A percentile compares a stretch with the other conserved stretches of the same genome.
Evolutionary conservation across 37 sponge, comb jelly and placozoan species (phyloP).

Genomic region (Spongilla lacustris): DNA sequence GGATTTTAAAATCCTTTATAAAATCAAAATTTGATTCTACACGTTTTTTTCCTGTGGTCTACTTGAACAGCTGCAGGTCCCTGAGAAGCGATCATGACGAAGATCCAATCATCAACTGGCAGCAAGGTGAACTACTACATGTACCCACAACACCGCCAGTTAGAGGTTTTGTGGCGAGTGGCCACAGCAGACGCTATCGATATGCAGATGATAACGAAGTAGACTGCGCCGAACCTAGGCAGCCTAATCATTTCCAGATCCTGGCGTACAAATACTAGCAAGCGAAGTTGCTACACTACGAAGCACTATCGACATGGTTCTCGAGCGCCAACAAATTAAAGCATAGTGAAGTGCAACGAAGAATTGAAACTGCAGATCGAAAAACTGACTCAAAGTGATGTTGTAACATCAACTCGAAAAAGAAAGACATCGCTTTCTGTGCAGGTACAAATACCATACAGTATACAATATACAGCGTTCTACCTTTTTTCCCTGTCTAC

Average conservation of each 20-base stretch:
- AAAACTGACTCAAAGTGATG: not conserved
- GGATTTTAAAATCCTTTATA: too few relatives aligned
- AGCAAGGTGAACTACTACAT: not conserved
- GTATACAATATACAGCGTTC: not conserved
- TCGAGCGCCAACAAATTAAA: not conserved
- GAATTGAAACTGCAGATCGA: not conserved
- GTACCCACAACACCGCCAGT: not conserved
- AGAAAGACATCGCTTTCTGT: slow-evolving; percentile 1
- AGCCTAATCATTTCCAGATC: not conserved
- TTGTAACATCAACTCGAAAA: not conserved
- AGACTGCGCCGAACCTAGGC: not conserved
- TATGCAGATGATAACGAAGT: not conserved
- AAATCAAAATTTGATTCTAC: too few relatives aligned
- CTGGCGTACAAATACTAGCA: not conserved
- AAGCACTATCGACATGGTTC: not conserved
- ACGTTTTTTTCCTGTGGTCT: too few relatives aligned
- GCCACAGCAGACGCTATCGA: not conserved
- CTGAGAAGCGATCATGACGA: not conserved
- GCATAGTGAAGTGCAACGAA: not conserved
- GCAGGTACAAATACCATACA: not conserved
- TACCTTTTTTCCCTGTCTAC: not conserved
- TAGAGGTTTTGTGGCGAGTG: not conserved
- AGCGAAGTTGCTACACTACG: not conserved
- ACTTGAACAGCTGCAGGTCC: not conserved
- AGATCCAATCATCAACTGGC: not conserved